These are phyloP conservation scores for Fragum sueziense DNA, from an alignment of 2,888 invertebrate genomes.

Conservation along the genomic window DNA sequence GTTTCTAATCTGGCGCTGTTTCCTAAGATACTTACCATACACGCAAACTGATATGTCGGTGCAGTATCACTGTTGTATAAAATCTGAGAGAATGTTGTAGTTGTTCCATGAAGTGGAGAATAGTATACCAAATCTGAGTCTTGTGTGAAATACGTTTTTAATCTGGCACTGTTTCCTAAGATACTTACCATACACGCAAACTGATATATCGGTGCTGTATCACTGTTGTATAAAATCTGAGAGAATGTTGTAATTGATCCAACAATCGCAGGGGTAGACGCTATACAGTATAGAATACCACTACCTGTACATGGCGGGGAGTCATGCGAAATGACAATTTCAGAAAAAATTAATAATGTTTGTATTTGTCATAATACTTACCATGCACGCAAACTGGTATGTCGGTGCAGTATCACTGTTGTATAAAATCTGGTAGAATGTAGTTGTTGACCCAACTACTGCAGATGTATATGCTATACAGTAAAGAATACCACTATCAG, in stretches of 20 bases:
- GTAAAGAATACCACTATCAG: constrained; percentile 31
- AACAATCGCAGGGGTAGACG: constrained; percentile 18
- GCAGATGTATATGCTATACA: constrained; percentile 38
- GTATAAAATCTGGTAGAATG: too few relatives aligned
- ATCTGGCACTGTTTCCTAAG: background rate
- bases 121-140: too few relatives aligned
- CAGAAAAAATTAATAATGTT: too few relatives aligned
- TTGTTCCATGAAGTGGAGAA: constrained; percentile 15
- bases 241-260: constrained; percentile 32
- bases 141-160: background rate
- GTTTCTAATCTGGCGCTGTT: too few relatives aligned
- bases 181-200: constrained; percentile 32
- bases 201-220: background rate
- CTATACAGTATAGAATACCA: constrained; percentile 40
- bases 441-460: too few relatives aligned
- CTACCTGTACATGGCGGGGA: too few relatives aligned
- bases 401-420: too few relatives aligned
- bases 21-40: constrained; percentile 18
- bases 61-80: constrained; percentile 41
- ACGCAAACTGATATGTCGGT: constrained; percentile 13
- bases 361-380: too few relatives aligned
- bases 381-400: constrained; percentile 20
- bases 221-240: constrained; percentile 48
- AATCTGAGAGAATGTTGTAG: constrained; percentile 39
- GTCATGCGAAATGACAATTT: too few relatives aligned